phyloP scores from a whole-genome alignment of 2,888 invertebrate genomes.

The Blera fallax region DNA sequence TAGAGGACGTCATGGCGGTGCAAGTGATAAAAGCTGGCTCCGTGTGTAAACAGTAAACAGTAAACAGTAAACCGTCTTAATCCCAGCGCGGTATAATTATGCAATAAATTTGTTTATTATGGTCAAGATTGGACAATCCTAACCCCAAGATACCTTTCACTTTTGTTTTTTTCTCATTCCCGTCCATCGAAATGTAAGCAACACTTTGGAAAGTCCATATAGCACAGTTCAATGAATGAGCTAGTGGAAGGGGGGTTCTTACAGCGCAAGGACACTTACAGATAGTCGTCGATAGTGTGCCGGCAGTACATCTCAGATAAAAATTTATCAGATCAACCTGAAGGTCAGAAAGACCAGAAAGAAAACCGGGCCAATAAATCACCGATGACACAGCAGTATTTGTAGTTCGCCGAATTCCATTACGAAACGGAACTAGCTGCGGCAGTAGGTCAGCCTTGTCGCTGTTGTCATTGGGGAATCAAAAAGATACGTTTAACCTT shows the following conservation, averaged over 20 bases:
- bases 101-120: slow-evolving; percentile 19
- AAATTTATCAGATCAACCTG: slow-evolving; percentile 11
- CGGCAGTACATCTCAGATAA: background rate
- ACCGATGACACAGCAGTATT: background rate
- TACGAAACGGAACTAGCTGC: slow-evolving; percentile 5
- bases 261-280: background rate
- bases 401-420: background rate
- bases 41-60: background rate
- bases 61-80: slow-evolving; percentile 2
- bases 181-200: background rate
- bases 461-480: background rate
- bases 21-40: slow-evolving; percentile 3
- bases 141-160: slow-evolving; percentile 29
- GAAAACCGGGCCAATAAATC: slow-evolving; percentile 26
- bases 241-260: background rate
- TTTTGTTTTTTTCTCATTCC: background rate
- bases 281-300: background rate
- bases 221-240: background rate
- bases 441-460: background rate
- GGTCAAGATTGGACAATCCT: slow-evolving; percentile 35
- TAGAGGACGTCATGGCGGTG: slow-evolving; percentile 28
- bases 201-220: too few species aligned
- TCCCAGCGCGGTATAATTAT: slow-evolving; percentile 4
- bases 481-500: slow-evolving; percentile 7
- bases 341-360: background rate